Percentiles rank a stretch among this genome's conserved stretches.
Conservation (phyloP, 2,797 vertebrate species). For the Phoebastria nigripes region DNA sequence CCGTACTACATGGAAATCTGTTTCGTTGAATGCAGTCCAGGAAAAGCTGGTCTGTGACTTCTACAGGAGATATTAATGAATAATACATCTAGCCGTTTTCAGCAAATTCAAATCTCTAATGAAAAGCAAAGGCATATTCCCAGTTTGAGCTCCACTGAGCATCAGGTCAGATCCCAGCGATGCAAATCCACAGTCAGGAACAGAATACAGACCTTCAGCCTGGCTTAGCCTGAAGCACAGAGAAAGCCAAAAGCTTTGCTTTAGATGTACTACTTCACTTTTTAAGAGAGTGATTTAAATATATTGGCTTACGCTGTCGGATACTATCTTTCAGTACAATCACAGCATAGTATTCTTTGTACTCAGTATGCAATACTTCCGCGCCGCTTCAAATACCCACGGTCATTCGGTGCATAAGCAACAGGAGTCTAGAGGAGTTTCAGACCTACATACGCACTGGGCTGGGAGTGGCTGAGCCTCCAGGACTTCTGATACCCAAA, state of each 20-base stretch:
- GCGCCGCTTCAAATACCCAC: not conserved
- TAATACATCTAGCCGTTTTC: not conserved
- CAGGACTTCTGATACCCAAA: not conserved
- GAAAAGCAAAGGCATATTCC: not conserved
- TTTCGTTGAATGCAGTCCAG: not conserved
- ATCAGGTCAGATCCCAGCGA: not conserved
- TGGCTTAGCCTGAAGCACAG: not conserved
- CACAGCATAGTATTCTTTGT: not conserved
- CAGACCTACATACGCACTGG: accelerated
- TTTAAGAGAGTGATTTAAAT: not conserved
- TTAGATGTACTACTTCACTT: not conserved
- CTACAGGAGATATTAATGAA: not conserved
- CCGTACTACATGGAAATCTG: not conserved
- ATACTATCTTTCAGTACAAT: not conserved
- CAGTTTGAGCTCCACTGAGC: not conserved
- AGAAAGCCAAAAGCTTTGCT: not conserved
- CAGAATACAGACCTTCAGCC: not conserved
- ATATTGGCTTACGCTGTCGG: not conserved
- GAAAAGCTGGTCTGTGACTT: not conserved
- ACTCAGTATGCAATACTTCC: not conserved
- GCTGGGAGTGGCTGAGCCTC: not conserved
- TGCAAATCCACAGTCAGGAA: not conserved
- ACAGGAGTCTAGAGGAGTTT: not conserved
- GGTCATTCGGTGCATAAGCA: not conserved
- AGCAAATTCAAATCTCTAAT: not conserved